Conservation (phyloP, 2,797 vertebrate species). For the Microctenopoma lineatum region DNA sequence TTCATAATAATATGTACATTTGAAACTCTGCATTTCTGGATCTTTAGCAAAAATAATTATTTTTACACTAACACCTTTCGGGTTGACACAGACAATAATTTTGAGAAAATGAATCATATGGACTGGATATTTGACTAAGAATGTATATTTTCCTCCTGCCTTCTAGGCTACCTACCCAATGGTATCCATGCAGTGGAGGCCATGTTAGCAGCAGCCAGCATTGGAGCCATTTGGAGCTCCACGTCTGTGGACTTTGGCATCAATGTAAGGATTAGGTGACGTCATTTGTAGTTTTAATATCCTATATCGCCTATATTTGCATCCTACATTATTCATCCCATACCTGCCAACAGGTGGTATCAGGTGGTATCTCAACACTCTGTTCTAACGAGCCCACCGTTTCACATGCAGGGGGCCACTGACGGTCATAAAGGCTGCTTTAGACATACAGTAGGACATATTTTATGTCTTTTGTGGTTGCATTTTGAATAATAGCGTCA, state of each 20-base stretch:
- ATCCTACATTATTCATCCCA: rapidly evolving
- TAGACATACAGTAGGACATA: not conserved
- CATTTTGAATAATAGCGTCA: not conserved
- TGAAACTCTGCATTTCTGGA: not conserved
- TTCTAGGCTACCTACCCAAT: conserved; percentile 93
- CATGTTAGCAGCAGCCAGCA: conserved; percentile 93
- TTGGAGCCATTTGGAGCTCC: conserved; percentile 97
- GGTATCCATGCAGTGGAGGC: conserved; percentile 90
- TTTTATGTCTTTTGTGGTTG: not conserved
- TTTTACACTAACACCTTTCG: too few species aligned
- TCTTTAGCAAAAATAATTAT: not conserved
- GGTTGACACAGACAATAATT: too few species aligned
- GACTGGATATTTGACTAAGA: not conserved
- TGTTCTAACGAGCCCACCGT: not conserved
- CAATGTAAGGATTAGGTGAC: conserved; percentile 84
- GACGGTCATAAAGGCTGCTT: not conserved
- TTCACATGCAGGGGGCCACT: not conserved
- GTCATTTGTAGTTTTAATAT: not conserved
- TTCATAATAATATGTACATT: too few species aligned
- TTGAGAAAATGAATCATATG: not conserved
- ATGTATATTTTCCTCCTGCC: not conserved
- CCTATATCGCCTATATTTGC: not conserved
- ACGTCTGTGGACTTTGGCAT: conserved; percentile 96
- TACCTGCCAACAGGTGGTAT: not conserved
- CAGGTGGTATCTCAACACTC: not conserved